Conservation (phyloP, 2,888 invertebrate species). For the Hedychridium roseum region DNA sequence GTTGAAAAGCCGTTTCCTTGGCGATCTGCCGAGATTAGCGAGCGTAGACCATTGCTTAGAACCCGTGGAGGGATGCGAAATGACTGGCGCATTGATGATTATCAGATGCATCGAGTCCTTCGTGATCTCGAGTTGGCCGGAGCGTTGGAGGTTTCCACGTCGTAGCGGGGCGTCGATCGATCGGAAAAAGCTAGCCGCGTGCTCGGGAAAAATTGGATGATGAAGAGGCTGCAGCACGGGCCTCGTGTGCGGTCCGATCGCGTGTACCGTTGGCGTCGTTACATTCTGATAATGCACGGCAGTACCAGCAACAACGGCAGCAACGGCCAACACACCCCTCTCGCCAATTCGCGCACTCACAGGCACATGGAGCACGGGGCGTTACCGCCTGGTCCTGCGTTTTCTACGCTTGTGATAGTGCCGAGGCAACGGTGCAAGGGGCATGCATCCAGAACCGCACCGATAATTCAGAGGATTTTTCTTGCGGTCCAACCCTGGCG, state of each 20-base stretch:
- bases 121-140: slow-evolving; percentile 20
- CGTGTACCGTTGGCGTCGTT: slow-evolving; percentile 51
- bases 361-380: slow-evolving; percentile 5
- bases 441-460: slow-evolving; percentile 53
- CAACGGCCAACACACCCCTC: slow-evolving; percentile 26
- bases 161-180: too few species aligned
- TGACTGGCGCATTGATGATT: not conserved
- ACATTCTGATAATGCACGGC: slow-evolving; percentile 54
- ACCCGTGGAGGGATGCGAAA: too few species aligned
- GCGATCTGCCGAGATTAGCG: too few species aligned
- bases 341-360: slow-evolving; percentile 5
- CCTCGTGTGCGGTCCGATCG: slow-evolving; percentile 46
- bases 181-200: slow-evolving; percentile 30
- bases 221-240: slow-evolving; percentile 48
- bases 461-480: slow-evolving; percentile 61
- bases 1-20: slow-evolving; percentile 2
- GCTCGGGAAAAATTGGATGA: slow-evolving; percentile 47
- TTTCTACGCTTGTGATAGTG: slow-evolving; percentile 1
- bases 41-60: too few species aligned
- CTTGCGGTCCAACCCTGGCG: slow-evolving; percentile 55
- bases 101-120: too few species aligned
- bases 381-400: not conserved
- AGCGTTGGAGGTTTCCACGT: slow-evolving; percentile 6
- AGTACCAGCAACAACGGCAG: slow-evolving; percentile 30
- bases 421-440: slow-evolving; percentile 31